Percentiles rank a stretch among this genome's conserved stretches.
phyloP scores from a whole-genome alignment of 64 coral and sea anemone species.

The Platygyra sinensis region DNA sequence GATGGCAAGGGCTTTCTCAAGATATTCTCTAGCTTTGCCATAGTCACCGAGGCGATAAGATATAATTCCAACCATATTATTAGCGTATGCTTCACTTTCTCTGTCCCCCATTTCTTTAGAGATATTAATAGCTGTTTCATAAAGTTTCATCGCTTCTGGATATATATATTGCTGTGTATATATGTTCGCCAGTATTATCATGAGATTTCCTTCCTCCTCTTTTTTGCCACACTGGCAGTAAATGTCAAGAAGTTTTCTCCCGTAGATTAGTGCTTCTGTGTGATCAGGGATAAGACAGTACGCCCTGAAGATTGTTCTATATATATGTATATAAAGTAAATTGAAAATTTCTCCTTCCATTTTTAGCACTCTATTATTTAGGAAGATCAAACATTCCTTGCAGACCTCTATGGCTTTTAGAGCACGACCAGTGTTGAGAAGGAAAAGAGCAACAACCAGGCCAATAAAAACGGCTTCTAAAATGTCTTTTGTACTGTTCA shows the following conservation, averaged over 20 bases:
- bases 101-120: background rate
- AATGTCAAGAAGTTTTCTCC: no score
- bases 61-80: background rate
- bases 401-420: background rate
- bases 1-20: no score
- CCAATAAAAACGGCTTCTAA: background rate
- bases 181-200: background rate
- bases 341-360: background rate
- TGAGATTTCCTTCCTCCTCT: background rate
- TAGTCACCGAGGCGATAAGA: background rate
- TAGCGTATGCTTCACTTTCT: background rate
- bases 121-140: background rate
- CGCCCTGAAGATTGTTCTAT: no score
- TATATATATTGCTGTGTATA: background rate
- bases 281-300: no score
- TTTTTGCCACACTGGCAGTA: background rate
- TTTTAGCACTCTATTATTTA: background rate
- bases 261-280: no score
- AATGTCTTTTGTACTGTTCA: background rate
- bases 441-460: background rate
- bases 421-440: background rate
- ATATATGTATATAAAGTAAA: no score
- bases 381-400: background rate
- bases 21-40: no score
- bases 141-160: background rate